phyloP scores from a whole-genome alignment of 2,113 vertebrate genomes.

The Lophius piscatorius region DNA sequence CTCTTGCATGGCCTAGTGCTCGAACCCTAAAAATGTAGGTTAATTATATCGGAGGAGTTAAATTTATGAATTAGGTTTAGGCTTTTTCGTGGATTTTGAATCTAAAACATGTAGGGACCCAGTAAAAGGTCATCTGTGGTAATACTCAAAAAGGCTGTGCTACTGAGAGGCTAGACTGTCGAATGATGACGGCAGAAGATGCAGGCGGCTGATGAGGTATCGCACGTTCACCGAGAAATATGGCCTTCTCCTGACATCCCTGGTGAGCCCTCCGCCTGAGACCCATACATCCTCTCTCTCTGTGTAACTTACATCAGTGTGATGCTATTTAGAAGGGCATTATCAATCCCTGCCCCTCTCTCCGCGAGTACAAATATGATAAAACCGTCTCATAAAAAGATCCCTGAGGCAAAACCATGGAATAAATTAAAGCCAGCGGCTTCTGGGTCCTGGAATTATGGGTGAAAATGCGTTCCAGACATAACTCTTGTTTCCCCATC shows the following conservation, averaged over 20 bases:
- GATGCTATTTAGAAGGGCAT: background rate
- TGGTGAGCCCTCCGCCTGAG: slow-evolving; percentile 12
- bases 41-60: slow-evolving; percentile 8
- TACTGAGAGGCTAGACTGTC: slow-evolving; percentile 26
- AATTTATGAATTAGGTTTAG: slow-evolving; percentile 35
- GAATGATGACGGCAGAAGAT: slow-evolving; percentile 9
- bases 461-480: slow-evolving; percentile 44
- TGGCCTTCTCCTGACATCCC: background rate
- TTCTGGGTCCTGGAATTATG: slow-evolving; percentile 43
- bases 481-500: slow-evolving; percentile 50
- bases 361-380: slow-evolving; percentile 31
- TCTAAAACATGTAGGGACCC: slow-evolving; percentile 11
- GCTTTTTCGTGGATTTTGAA: slow-evolving; percentile 19
- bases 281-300: background rate
- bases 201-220: slow-evolving; percentile 5
- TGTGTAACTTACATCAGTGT: slow-evolving; percentile 12
- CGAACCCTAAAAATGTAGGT: slow-evolving; percentile 23
- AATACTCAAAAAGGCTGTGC: slow-evolving; percentile 18
- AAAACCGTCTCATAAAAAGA: slow-evolving; percentile 48
- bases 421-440: slow-evolving; percentile 27
- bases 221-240: slow-evolving; percentile 31
- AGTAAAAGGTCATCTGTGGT: slow-evolving; percentile 22
- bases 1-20: too few relatives aligned
- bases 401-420: slow-evolving; percentile 29
- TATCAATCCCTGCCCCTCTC: slow-evolving; percentile 11